Evolutionary conservation across 2,797 vertebrate species (phyloP).

Genomic region (Microctenopoma steveboyesi): DNA sequence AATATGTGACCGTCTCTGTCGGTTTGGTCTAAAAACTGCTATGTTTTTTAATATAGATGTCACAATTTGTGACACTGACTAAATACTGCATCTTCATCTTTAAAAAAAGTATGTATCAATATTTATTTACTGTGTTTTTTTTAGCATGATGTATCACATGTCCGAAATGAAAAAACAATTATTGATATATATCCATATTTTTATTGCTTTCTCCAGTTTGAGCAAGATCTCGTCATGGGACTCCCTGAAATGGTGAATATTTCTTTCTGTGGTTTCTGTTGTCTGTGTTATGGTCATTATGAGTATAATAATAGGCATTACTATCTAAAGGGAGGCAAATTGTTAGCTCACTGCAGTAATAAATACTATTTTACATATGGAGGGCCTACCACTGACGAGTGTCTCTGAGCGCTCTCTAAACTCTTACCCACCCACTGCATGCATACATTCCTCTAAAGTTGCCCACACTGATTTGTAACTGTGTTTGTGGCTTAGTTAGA

Average conservation of each 20-base stretch:
- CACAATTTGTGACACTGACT: too few relatives aligned
- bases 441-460: conserved; percentile 35
- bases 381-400: conserved; percentile 46
- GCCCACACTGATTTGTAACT: conserved; percentile 57
- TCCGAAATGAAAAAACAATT: neutral
- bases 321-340: neutral
- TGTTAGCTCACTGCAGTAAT: conserved; percentile 10
- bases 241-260: conserved; percentile 79
- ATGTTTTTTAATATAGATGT: too few relatives aligned
- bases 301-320: neutral
- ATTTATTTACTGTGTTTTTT: too few relatives aligned
- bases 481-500: conserved; percentile 72
- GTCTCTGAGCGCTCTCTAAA: conserved; percentile 36
- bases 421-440: conserved; percentile 49
- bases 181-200: neutral
- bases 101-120: too few relatives aligned
- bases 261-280: conserved; percentile 12
- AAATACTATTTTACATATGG: conserved; percentile 30
- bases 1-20: neutral
- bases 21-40: neutral
- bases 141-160: neutral
- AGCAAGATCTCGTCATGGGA: conserved; percentile 75
- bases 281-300: neutral
- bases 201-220: conserved; percentile 57
- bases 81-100: too few relatives aligned